Evolutionary conservation across 2,797 vertebrate genomes (phyloP).

Genomic region (Hybognathus amarus): DNA sequence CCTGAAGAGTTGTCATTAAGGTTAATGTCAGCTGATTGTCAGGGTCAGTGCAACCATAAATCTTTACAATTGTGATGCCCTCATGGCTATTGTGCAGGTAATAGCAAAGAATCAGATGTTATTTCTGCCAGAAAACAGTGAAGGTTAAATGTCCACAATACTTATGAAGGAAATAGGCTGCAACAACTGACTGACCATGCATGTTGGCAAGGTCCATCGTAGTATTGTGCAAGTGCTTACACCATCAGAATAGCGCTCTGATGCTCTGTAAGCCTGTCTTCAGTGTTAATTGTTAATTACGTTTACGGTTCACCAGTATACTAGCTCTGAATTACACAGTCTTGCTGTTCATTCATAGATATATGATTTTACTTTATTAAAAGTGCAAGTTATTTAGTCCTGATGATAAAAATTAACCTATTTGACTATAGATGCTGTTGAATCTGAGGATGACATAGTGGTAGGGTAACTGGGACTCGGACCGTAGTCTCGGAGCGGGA

Average conservation of each 20-base stretch:
- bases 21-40: constrained; percentile 8
- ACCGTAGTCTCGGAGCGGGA: too few relatives aligned
- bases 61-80: background rate
- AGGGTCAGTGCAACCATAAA: constrained; percentile 25
- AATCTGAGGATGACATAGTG: too few relatives aligned
- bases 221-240: constrained; percentile 32
- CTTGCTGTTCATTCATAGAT: background rate
- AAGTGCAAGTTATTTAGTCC: background rate
- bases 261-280: background rate
- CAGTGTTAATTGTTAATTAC: constrained; percentile 18
- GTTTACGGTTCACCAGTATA: background rate
- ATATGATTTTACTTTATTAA: background rate
- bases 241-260: background rate
- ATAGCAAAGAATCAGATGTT: constrained; percentile 7
- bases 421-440: background rate
- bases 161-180: constrained; percentile 10
- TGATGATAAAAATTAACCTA: background rate
- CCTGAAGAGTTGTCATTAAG: background rate
- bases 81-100: constrained; percentile 23
- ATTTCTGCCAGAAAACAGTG: constrained; percentile 20
- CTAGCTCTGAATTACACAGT: background rate
- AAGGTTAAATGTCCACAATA: constrained; percentile 19
- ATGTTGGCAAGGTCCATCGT: constrained; percentile 30
- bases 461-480: too few relatives aligned
- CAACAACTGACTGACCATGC: constrained; percentile 27